Evolutionary conservation across 2,113 vertebrate species (phyloP).

Genomic region (Vidua chalybeata): DNA sequence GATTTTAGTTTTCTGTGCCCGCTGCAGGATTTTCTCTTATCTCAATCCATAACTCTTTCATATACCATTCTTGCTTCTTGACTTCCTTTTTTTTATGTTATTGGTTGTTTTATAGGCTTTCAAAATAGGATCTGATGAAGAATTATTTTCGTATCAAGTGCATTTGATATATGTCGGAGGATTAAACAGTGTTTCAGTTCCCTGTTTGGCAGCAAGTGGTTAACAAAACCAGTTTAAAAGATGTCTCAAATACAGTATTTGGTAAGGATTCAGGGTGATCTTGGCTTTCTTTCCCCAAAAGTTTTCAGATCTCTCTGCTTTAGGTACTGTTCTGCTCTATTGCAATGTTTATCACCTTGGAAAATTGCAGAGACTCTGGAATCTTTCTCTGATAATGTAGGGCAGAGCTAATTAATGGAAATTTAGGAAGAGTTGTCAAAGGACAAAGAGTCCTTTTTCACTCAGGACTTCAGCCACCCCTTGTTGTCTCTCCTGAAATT

Average conservation of each 20-base stretch:
- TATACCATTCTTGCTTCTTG: not conserved
- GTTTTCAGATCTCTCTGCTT: fast-evolving
- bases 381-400: not conserved
- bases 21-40: not conserved
- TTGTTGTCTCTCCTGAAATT: not conserved
- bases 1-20: not conserved
- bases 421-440: not conserved
- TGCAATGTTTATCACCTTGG: not conserved
- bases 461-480: not conserved
- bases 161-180: not conserved
- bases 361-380: not conserved
- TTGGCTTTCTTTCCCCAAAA: not conserved
- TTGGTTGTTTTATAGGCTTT: not conserved
- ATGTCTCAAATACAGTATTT: not conserved
- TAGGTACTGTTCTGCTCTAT: not conserved
- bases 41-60: not conserved
- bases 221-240: not conserved
- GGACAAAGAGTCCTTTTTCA: not conserved
- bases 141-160: fast-evolving
- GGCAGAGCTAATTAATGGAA: not conserved
- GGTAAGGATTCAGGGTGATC: not conserved
- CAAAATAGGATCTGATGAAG: not conserved
- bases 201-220: not conserved
- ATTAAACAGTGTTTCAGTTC: not conserved
- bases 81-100: not conserved